phyloP scores from a whole-genome alignment of 1,140 invertebrate genomes.

The Sitophilus oryzae region DNA sequence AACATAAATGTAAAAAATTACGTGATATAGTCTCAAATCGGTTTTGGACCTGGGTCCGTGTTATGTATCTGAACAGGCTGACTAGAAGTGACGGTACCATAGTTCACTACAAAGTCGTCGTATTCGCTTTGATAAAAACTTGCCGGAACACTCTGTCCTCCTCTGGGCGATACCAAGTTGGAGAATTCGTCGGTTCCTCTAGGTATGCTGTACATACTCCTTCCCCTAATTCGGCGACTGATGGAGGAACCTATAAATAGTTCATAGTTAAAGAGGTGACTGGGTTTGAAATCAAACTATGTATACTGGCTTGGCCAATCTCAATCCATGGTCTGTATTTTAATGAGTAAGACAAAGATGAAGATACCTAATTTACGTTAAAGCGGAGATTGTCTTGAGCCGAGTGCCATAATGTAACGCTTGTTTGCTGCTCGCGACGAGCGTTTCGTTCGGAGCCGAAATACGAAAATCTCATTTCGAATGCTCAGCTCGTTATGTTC shows the following conservation, averaged over 20 bases:
- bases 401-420: too few relatives aligned
- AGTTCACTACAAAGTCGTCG: constrained; percentile 32
- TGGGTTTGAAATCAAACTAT: too few relatives aligned
- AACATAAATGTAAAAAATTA: too few relatives aligned
- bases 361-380: too few relatives aligned
- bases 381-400: too few relatives aligned
- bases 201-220: constrained; percentile 63
- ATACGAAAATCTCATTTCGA: too few relatives aligned
- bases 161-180: constrained; percentile 26
- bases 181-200: constrained; percentile 51
- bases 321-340: too few relatives aligned
- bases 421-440: too few relatives aligned
- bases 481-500: too few relatives aligned
- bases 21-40: too few relatives aligned
- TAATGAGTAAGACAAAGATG: too few relatives aligned
- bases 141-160: constrained; percentile 21
- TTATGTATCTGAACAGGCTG: constrained; percentile 15
- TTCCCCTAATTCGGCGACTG: constrained; percentile 64
- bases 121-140: constrained; percentile 33
- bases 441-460: too few relatives aligned
- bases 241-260: constrained; percentile 56
- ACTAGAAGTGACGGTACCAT: constrained; percentile 25
- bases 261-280: neutral
- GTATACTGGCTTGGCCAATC: neutral
- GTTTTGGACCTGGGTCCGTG: neutral